phyloP scores from a whole-genome alignment of 2,888 invertebrate species.

The Ichneumoninae sp. region DNA sequence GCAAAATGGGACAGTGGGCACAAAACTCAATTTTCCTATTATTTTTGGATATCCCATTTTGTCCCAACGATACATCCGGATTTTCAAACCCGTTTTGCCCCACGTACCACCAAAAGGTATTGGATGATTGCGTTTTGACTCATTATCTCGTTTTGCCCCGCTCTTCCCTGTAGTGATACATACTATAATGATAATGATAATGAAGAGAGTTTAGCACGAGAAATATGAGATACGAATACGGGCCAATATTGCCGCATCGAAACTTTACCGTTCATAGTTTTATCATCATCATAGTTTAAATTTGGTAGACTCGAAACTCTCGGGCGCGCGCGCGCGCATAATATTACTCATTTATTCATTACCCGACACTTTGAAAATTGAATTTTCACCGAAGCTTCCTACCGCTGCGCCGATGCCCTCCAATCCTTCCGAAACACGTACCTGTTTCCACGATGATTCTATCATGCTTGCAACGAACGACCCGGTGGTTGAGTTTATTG shows the following conservation, averaged over 20 bases:
- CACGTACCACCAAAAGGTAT: too few species aligned
- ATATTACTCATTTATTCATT: constrained; percentile 62
- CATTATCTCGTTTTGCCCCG: too few species aligned
- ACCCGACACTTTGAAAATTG: constrained; percentile 64
- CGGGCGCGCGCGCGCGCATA: constrained; percentile 2
- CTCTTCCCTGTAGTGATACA: too few species aligned
- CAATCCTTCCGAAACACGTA: constrained; percentile 12
- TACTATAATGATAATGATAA: background rate
- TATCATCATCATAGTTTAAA: constrained; percentile 8
- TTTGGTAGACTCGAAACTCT: constrained; percentile 16
- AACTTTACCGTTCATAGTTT: constrained; percentile 34
- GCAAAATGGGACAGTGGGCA: too few species aligned
- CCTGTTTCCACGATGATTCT: constrained; percentile 40
- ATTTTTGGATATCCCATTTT: too few species aligned
- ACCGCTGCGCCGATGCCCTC: constrained; percentile 25
- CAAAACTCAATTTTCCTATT: too few species aligned
- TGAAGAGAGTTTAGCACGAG: background rate
- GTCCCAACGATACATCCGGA: too few species aligned
- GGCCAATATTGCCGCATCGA: constrained; percentile 1
- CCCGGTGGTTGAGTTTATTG: constrained; percentile 39
- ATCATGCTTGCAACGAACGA: constrained; percentile 48
- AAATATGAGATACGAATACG: constrained; percentile 1
- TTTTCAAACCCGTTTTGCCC: too few species aligned
- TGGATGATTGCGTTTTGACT: too few species aligned
- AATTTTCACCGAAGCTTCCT: constrained; percentile 47